Evolutionary conservation across 2,113 vertebrate species (phyloP), one percentile per base, ranked within the genome.

Genomic region (Antechinus flavipes): DNA sequence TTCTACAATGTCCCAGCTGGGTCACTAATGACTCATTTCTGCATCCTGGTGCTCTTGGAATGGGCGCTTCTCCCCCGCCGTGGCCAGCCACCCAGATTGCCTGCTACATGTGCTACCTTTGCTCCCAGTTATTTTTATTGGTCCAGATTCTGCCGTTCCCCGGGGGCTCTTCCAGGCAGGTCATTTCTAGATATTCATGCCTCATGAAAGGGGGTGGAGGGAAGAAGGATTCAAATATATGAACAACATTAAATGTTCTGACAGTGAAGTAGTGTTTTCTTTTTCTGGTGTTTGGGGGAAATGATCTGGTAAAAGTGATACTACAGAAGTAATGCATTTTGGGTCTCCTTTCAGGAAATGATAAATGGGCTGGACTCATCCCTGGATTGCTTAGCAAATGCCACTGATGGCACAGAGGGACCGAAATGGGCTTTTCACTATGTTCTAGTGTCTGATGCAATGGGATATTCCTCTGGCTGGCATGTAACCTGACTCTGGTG

Each of bases 241-340:
- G 97, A 98, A 96, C 96, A 97, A 23, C 24, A 26, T 98, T 98
- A 97, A 96, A 96, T 95, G 95, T 98, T 97, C 58, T 98, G 98
- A 98, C 98, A 99, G 97, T 98, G 98, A 99, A 98, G 93, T 97
- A 98, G 97, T 98, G 97, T 97, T 98, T 97, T 97, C 98, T 98
- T 98, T 98, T 96, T 91, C 89, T 35, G 89, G 97, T n/a, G 89
- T 98, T 98, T 98, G 97, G 97, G 98, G 98, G 98, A 99, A 99
- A 99, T 99, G 98, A 98, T 98, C 98, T 98, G 98, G 98, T 98
- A 98, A 98, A 99, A 98, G 96, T 98, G 98, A 99, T 98, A 98
- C 96, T 97, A 97, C 97, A 98, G 98, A 98, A 98, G 98, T 98
- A 98, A 99, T 98, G 97, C 97, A 94, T 98, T 98, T 97, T 97